phyloP scores from a whole-genome alignment of 2,113 vertebrate species.

The Motacilla alba region DNA sequence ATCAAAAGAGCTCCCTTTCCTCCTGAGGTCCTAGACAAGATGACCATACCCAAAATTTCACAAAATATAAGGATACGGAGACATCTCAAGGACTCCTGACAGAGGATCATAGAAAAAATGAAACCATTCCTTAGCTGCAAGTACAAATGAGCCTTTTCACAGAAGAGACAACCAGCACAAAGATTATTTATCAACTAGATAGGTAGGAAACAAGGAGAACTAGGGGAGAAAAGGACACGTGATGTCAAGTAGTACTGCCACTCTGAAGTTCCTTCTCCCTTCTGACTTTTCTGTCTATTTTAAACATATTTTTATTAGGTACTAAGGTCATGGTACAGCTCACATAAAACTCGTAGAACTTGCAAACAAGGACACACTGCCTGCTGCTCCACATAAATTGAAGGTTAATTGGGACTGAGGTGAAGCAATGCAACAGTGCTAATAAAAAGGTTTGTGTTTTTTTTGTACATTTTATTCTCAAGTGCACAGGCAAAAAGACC shows the following conservation, averaged over 20 bases:
- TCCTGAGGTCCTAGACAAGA: not conserved
- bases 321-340: not conserved
- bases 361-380: not conserved
- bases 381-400: not conserved
- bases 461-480: not conserved
- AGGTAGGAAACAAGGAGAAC: not conserved
- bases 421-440: not conserved
- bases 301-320: conserved; percentile 39
- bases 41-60: not conserved
- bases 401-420: conserved; percentile 25
- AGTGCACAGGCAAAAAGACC: not conserved
- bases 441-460: not conserved
- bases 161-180: not conserved
- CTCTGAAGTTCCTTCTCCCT: not conserved
- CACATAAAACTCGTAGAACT: not conserved
- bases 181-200: not conserved
- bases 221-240: not conserved
- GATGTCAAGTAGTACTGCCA: not conserved
- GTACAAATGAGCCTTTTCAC: not conserved
- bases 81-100: not conserved
- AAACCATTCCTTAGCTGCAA: not conserved
- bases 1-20: not conserved
- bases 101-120: not conserved
- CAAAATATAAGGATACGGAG: not conserved
- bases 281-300: conserved; percentile 11